Evolutionary conservation across 2,888 invertebrate species (phyloP).

Genomic region (Callyntrura sp.): DNA sequence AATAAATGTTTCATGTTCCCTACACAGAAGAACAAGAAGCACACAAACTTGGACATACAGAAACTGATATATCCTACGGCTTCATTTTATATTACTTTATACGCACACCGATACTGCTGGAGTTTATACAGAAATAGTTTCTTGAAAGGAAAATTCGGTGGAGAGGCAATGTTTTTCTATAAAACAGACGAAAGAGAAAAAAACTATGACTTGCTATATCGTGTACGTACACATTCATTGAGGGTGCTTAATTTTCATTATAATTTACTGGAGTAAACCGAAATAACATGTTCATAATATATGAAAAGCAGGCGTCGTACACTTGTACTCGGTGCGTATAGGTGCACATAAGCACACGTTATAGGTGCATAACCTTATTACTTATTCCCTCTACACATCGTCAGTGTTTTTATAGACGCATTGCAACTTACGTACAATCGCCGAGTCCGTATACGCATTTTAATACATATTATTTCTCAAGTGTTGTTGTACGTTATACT

Average conservation of each 20-base stretch:
- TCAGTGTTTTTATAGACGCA: background rate
- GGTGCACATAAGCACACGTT: no score
- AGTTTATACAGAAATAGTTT: slow-evolving; percentile 20
- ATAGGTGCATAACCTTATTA: no score
- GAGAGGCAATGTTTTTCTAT: background rate
- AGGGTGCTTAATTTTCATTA: slow-evolving; percentile 59
- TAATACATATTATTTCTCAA: background rate
- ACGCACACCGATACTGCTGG: background rate
- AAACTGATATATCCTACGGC: background rate
- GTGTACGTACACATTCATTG: background rate
- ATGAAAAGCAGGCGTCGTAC: background rate
- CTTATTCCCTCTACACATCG: no score
- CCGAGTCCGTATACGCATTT: background rate
- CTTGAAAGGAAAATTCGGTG: background rate
- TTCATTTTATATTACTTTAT: slow-evolving; percentile 44
- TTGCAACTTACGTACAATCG: no score
- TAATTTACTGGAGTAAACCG: slow-evolving; percentile 61
- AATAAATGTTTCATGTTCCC: no score
- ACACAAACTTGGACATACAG: background rate
- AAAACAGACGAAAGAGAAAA: slow-evolving; percentile 20
- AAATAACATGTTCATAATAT: background rate
- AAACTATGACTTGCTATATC: background rate
- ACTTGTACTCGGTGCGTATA: background rate
- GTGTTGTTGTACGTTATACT: background rate
- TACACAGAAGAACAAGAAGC: no score